These are phyloP conservation scores for Notarius lentiginosus DNA, from an alignment of 2,113 vertebrate species.

Conservation along the genomic window DNA sequence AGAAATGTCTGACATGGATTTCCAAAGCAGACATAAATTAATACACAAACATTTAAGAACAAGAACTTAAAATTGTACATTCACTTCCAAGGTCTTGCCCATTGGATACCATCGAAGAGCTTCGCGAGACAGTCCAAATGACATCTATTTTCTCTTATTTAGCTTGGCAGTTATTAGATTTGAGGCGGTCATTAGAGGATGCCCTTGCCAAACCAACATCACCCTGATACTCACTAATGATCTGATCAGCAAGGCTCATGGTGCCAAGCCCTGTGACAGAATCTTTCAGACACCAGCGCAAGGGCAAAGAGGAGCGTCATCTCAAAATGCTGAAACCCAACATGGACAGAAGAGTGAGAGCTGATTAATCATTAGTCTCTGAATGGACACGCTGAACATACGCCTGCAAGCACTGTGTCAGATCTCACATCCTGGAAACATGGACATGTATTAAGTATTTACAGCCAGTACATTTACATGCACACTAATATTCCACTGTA, in stretches of 20 bases:
- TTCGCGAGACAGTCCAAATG: conserved; percentile 14
- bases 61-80: neutral
- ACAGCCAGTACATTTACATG: neutral
- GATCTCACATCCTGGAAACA: neutral
- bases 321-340: conserved; percentile 20
- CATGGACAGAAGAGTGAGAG: conserved; percentile 51
- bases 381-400: conserved; percentile 68
- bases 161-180: conserved; percentile 13
- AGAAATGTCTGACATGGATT: neutral
- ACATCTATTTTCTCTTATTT: conserved; percentile 29
- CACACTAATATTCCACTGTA: no score
- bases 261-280: conserved; percentile 40
- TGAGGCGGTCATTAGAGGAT: conserved; percentile 22
- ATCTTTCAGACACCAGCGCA: conserved; percentile 44
- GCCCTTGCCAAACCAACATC: conserved; percentile 34
- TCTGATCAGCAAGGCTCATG: neutral
- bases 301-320: neutral
- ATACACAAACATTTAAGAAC: neutral
- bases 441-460: neutral
- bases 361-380: conserved; percentile 64
- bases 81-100: neutral
- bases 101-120: conserved; percentile 18
- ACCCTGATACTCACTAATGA: conserved; percentile 46
- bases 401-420: conserved; percentile 35
- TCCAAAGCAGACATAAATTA: neutral